Percentiles rank a stretch among this genome's conserved stretches.
Conservation (phyloP, 2,888 invertebrate species). For the Dasypogon diadema region DNA sequence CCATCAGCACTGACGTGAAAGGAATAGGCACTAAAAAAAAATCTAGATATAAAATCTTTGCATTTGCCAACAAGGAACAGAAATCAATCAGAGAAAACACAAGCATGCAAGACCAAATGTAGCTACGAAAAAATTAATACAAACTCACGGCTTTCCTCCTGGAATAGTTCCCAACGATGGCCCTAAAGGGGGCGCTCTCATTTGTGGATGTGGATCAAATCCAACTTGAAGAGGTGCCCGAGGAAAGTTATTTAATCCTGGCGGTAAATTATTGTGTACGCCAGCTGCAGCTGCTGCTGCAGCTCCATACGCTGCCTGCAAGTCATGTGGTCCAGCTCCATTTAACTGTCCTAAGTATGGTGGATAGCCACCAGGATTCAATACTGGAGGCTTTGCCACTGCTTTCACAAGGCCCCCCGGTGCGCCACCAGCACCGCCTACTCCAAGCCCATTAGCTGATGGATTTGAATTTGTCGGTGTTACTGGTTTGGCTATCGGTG, state of each 20-base stretch:
- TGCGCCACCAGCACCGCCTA: conserved; percentile 56
- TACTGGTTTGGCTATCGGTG: conserved; percentile 90
- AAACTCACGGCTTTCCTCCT: conserved; percentile 88
- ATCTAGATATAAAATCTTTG: not conserved
- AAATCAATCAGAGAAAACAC: too few species aligned
- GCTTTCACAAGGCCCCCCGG: conserved; percentile 57
- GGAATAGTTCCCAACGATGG: conserved; percentile 75
- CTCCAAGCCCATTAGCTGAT: conserved; percentile 73
- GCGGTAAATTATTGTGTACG: conserved; percentile 76
- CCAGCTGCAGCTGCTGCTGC: conserved; percentile 70
- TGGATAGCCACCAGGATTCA: conserved; percentile 71
- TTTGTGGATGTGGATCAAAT: conserved; percentile 77
- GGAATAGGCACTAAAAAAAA: conserved; percentile 85
- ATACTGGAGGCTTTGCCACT: conserved; percentile 58
- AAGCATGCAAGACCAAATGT: not conserved
- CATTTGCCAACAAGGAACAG: too few species aligned
- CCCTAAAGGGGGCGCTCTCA: conserved; percentile 70
- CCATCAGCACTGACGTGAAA: conserved; percentile 93
- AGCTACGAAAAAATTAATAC: conserved; percentile 50
- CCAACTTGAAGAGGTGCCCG: conserved; percentile 76
- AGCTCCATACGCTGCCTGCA: conserved; percentile 69
- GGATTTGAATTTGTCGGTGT: conserved; percentile 78
- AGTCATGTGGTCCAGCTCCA: conserved; percentile 74
- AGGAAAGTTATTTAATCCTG: conserved; percentile 75
- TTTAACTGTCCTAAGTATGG: conserved; percentile 72